phyloP scores from a whole-genome alignment of 1,140 invertebrate species.

The Bombus cullumanus region DNA sequence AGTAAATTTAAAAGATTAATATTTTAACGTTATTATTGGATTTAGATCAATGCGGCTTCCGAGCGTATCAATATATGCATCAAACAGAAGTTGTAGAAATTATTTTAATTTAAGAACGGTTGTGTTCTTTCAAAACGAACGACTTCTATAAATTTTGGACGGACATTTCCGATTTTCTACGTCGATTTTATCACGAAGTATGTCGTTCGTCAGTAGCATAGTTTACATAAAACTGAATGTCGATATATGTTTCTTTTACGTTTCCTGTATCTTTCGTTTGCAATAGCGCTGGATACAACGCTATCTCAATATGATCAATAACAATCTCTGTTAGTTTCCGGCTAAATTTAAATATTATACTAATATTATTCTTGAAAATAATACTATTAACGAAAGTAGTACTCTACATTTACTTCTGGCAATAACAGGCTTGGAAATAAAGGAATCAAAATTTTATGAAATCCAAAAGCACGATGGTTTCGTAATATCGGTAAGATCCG shows the following conservation, averaged over 20 bases:
- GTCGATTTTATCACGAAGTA: not conserved
- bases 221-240: not conserved
- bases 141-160: no score
- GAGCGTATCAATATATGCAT: no score
- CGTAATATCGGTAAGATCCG: not conserved
- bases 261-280: not conserved
- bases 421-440: not conserved
- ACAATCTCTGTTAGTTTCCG: not conserved
- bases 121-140: no score
- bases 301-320: no score
- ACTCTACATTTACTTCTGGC: not conserved
- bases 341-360: not conserved
- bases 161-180: not conserved
- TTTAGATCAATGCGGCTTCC: no score
- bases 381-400: not conserved
- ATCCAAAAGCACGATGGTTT: no score
- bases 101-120: no score
- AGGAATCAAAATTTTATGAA: not conserved
- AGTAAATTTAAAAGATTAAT: no score
- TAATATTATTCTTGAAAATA: not conserved
- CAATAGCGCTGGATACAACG: not conserved
- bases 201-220: not conserved
- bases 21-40: no score
- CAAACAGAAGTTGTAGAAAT: no score
- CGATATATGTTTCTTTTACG: not conserved